phyloP scores from a whole-genome alignment of 2,113 vertebrate species.

The cattle (Bos taurus) region DNA sequence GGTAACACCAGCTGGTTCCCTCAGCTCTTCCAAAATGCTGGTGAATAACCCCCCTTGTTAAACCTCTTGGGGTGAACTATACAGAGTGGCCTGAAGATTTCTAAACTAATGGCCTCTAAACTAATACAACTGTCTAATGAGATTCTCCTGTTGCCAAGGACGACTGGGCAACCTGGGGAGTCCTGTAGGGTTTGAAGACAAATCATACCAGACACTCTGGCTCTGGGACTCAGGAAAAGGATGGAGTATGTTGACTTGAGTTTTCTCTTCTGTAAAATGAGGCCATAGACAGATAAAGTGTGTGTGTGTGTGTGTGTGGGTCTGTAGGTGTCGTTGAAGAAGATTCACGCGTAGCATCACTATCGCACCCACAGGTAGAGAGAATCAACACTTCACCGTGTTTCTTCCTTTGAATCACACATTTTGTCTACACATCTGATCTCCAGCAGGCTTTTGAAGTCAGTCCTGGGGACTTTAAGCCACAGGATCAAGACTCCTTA shows the following conservation, averaged over 20 bases:
- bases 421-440: not conserved
- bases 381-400: accelerated
- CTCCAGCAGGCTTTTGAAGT: too few species aligned
- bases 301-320: not conserved
- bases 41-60: not conserved
- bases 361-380: not conserved
- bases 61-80: not conserved
- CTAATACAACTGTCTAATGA: not conserved
- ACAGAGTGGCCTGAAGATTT: not conserved
- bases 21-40: not conserved
- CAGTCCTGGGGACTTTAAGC: not conserved
- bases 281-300: accelerated
- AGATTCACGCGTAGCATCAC: accelerated
- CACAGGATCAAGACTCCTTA: not conserved
- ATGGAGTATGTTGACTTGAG: not conserved
- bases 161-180: accelerated
- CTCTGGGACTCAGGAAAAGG: not conserved
- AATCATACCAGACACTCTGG: not conserved
- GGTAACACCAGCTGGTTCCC: too few species aligned
- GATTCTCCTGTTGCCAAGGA: not conserved
- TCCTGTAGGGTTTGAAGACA: not conserved
- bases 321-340: too few species aligned
- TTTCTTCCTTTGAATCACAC: not conserved
- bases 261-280: not conserved
- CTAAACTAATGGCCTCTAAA: not conserved